Evolutionary conservation across 1,140 invertebrate genomes (phyloP), one percentile per base, ranked within the genome.

Genomic region (Schlechtendalia chinensis): DNA sequence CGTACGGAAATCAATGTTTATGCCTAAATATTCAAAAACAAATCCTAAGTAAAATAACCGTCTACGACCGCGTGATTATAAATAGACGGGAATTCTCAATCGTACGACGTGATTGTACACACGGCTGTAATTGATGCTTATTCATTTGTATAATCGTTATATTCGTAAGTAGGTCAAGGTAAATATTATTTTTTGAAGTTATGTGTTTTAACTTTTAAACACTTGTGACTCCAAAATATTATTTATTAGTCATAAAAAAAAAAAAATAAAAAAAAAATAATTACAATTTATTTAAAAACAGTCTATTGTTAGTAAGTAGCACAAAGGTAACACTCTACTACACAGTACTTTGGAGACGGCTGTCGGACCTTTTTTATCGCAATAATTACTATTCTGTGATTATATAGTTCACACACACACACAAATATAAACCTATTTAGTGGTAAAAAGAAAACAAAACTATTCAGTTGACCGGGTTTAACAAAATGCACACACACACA

Each of bases 141-240:
- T 69, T 69, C 22, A 0, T 47, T n/a, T n/a, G n/a, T n/a, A n/a
- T n/a, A n/a, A n/a, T n/a, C n/a, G n/a, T n/a, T n/a, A n/a, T n/a
- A n/a, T n/a, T n/a, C n/a, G 0, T 24, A 69, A 69, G 2, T 69
- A 69, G 67, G 67, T 69, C 67, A 69, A 69, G 67, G 67, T 27
- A 69, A n/a, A n/a, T n/a, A n/a, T n/a, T n/a, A n/a, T n/a, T 16
- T 69, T 67, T 47, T 27, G 47, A 47, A 69, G 14, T 69, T 14
- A 0, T 24, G 45, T 16, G 16, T 50, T 50, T 24, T n/a, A n/a
- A n/a, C n/a, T n/a, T n/a, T n/a, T 47, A 71, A 71, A 71, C 27
- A 53, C 12, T 71, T 11, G 5, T 6, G 19, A 71, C 16, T 71
- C 10, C n/a, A 27, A 16, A 71, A 71, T 71, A 71, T 71, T 71